These are phyloP conservation scores for Nothoprocta perdicaria DNA, from an alignment of 2,113 vertebrate species.

Conservation along the genomic window DNA sequence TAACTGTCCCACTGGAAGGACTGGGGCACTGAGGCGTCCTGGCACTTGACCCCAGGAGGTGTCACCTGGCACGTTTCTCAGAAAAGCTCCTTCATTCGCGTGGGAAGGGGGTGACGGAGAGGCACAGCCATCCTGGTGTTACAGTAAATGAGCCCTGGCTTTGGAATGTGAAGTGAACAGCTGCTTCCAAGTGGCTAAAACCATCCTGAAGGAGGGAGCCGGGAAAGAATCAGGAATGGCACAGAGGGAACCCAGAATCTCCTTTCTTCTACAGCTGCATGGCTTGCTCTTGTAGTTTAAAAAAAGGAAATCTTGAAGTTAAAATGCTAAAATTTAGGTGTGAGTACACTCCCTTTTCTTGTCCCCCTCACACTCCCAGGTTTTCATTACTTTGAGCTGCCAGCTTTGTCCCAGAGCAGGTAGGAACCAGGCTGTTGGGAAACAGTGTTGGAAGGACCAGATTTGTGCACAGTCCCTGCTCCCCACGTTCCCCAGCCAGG, in stretches of 20 bases:
- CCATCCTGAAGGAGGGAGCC: not conserved
- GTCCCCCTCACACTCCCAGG: not conserved
- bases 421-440: not conserved
- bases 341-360: not conserved
- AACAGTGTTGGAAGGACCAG: not conserved
- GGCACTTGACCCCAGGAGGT: not conserved
- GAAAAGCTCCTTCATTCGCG: not conserved
- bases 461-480: not conserved
- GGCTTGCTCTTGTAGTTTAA: not conserved
- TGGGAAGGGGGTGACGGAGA: not conserved
- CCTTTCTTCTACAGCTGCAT: not conserved
- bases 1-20: not conserved
- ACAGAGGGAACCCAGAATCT: not conserved
- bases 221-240: not conserved
- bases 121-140: not conserved
- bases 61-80: not conserved
- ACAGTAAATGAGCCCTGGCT: not conserved
- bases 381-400: not conserved
- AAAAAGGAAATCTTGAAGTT: not conserved
- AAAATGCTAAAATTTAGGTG: not conserved
- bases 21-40: not conserved
- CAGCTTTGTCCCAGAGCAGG: not conserved
- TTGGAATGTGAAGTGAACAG: conserved; percentile 10
- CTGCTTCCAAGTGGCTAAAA: not conserved
- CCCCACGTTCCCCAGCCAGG: not conserved